These are phyloP conservation scores for Drosophila parabipectinata DNA, from an alignment of 1,140 invertebrate genomes.

Conservation along the genomic window DNA sequence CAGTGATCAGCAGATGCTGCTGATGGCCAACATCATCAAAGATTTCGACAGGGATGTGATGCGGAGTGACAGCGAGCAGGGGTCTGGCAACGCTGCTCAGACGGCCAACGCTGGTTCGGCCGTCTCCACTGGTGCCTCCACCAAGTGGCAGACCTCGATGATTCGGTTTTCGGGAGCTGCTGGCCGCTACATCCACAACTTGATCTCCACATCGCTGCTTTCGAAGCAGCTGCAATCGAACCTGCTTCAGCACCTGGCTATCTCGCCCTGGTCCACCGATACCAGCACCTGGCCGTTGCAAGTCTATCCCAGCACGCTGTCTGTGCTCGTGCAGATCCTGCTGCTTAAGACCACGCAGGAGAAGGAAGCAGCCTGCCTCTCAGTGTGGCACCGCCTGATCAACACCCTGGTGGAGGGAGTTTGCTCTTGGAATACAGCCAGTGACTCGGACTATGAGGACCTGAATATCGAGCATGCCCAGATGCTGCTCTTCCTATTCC, in stretches of 20 bases:
- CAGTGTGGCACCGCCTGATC: constrained; percentile 95
- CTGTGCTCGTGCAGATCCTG: constrained; percentile 89
- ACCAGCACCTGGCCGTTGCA: constrained; percentile 91
- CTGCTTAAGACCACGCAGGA: constrained; percentile 92
- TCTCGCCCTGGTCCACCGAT: constrained; percentile 89
- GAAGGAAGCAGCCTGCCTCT: constrained; percentile 93
- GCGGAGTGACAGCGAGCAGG: constrained; percentile 64
- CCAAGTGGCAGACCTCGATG: constrained; percentile 82
- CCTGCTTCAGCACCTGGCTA: constrained; percentile 90
- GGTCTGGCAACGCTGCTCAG: constrained; percentile 3
- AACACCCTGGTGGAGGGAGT: constrained; percentile 94
- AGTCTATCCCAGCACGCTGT: constrained; percentile 93
- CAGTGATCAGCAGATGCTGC: constrained; percentile 91
- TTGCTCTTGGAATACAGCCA: constrained; percentile 53
- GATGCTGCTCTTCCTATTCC: constrained; percentile 96
- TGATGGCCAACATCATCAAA: constrained; percentile 91
- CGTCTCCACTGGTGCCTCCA: constrained; percentile 3
- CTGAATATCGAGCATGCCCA: constrained; percentile 98
- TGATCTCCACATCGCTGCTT: constrained; percentile 90
- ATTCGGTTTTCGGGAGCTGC: constrained; percentile 81
- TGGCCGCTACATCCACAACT: constrained; percentile 85
- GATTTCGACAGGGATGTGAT: constrained; percentile 91
- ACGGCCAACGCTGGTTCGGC: constrained; percentile 12
- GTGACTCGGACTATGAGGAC: constrained; percentile 85
- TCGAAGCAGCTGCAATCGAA: constrained; percentile 89